Percentiles rank a stretch among this genome's conserved stretches.
Evolutionary conservation across 2,888 invertebrate genomes (phyloP).

Genomic region (Stenolophus ochropezus): DNA sequence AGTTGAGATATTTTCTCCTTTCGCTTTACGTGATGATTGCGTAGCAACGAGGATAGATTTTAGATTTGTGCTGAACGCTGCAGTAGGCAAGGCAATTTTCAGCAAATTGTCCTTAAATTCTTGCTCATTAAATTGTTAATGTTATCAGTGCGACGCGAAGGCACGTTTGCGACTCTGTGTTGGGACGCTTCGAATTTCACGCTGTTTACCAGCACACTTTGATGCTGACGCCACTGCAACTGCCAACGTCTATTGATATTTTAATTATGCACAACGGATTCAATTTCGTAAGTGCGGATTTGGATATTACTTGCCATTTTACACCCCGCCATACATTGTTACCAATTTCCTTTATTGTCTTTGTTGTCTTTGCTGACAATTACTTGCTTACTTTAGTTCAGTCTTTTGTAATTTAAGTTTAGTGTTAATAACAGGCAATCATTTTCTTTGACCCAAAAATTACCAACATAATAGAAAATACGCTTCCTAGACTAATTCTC

Average conservation of each 20-base stretch:
- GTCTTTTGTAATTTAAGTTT: no score
- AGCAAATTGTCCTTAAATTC: conserved; percentile 31
- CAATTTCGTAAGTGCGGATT: conserved; percentile 19
- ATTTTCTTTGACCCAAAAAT: no score
- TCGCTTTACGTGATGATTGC: background rate
- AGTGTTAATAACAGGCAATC: no score
- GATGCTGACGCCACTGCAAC: conserved; percentile 17
- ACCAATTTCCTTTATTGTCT: no score
- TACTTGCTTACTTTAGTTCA: no score
- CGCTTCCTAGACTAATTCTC: no score
- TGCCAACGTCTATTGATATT: conserved; percentile 17
- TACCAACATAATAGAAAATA: no score
- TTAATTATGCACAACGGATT: conserved; percentile 18
- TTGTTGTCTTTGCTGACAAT: no score
- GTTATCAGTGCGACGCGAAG: conserved; percentile 9
- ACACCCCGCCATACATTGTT: no score
- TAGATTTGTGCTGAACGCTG: conserved; percentile 15
- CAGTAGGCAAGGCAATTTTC: background rate
- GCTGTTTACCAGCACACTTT: conserved; percentile 15
- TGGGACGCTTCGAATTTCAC: conserved; percentile 15
- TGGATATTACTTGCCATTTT: no score
- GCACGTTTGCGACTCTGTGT: conserved; percentile 9
- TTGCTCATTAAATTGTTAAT: background rate
- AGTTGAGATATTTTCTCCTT: no score
- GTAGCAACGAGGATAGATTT: conserved; percentile 5